Evolutionary conservation across 2,113 vertebrate species (phyloP).

Genomic region (Mola mola): DNA sequence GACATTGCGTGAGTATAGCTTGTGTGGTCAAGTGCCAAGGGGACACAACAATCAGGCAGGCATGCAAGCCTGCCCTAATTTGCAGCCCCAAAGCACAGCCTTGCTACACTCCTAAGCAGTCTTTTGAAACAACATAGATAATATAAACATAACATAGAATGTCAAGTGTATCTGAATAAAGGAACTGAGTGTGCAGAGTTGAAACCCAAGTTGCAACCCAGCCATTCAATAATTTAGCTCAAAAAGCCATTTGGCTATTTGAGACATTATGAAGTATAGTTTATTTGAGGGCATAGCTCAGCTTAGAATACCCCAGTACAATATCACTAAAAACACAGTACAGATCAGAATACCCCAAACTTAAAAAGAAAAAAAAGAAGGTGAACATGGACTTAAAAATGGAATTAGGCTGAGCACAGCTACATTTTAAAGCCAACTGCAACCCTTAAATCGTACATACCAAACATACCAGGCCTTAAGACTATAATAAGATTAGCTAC

Average conservation of each 20-base stretch:
- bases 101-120: slow-evolving; percentile 7
- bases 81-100: slow-evolving; percentile 19
- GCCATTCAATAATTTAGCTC: neutral
- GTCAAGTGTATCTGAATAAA: neutral
- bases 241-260: slow-evolving; percentile 23
- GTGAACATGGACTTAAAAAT: no score
- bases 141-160: slow-evolving; percentile 6
- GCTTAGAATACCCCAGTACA: no score
- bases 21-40: slow-evolving; percentile 38
- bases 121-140: no score
- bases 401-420: no score
- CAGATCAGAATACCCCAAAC: no score
- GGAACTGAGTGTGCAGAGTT: neutral
- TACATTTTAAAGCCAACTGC: no score
- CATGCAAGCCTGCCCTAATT: slow-evolving; percentile 12
- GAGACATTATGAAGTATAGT: slow-evolving; percentile 7
- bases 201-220: neutral
- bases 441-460: slow-evolving; percentile 69
- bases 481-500: slow-evolving; percentile 71
- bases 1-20: slow-evolving; percentile 41
- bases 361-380: no score
- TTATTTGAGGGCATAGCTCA: slow-evolving; percentile 38
- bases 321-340: no score
- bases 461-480: slow-evolving; percentile 62
- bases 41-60: slow-evolving; percentile 7